Percentiles rank a stretch among this genome's conserved stretches.
These are phyloP conservation scores for Tachystola acroxantha DNA, from an alignment of 2,888 invertebrate genomes.

Conservation along the genomic window DNA sequence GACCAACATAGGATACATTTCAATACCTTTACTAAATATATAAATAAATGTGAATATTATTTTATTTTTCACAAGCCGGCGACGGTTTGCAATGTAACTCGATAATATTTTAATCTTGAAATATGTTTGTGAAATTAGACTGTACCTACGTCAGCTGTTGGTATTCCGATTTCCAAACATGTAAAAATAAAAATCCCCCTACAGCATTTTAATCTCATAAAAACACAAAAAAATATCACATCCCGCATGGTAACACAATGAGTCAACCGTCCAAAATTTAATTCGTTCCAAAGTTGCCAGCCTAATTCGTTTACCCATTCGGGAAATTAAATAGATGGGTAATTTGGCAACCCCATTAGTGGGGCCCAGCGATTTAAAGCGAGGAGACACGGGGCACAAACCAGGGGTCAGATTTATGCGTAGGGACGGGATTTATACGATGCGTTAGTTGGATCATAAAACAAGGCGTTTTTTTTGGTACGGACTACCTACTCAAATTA, in stretches of 20 bases:
- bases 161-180: too few relatives aligned
- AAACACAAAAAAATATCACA: not conserved
- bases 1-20: too few relatives aligned
- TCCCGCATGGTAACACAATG: slow-evolving; percentile 29
- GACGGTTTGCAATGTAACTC: not conserved
- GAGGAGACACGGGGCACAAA: slow-evolving; percentile 43
- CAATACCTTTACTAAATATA: too few relatives aligned
- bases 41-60: too few relatives aligned
- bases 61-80: too few relatives aligned
- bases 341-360: slow-evolving; percentile 72
- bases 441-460: slow-evolving; percentile 22
- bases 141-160: too few relatives aligned
- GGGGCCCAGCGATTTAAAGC: slow-evolving; percentile 40
- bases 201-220: slow-evolving; percentile 1
- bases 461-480: not conserved
- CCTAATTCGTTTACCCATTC: slow-evolving; percentile 74
- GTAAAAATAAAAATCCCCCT: too few relatives aligned
- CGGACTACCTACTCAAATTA: too few relatives aligned
- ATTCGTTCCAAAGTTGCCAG: slow-evolving; percentile 72
- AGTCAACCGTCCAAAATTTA: slow-evolving; percentile 68
- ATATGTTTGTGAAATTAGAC: too few relatives aligned
- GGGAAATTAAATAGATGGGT: slow-evolving; percentile 77
- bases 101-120: not conserved
- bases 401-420: slow-evolving; percentile 56
- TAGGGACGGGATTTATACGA: slow-evolving; percentile 43